These are phyloP conservation scores for Drosophila prostipennis DNA, from an alignment of 2,888 invertebrate genomes.

Conservation along the genomic window DNA sequence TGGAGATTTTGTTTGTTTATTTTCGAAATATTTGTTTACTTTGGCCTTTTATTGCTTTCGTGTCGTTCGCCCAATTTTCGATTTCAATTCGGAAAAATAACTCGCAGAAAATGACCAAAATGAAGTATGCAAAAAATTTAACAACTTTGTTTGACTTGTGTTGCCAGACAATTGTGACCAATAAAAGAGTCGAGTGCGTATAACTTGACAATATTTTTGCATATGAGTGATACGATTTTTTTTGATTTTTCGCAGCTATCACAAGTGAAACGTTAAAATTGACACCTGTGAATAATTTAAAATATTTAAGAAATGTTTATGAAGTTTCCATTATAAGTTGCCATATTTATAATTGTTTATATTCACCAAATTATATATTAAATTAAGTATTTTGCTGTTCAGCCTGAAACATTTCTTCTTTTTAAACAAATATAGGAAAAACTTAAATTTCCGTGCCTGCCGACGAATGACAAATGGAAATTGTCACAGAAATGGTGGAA, in stretches of 20 bases:
- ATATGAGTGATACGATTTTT: conserved; percentile 13
- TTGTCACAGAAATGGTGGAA: not conserved
- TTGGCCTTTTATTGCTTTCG: conserved; percentile 21
- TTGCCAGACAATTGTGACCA: conserved; percentile 17
- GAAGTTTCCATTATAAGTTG: too few relatives aligned
- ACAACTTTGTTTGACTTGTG: conserved; percentile 40
- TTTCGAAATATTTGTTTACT: conserved; percentile 15
- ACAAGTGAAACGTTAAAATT: not conserved
- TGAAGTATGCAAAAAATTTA: conserved; percentile 24
- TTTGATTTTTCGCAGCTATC: conserved; percentile 2
- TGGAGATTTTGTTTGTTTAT: conserved; percentile 8
- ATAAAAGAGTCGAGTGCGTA: conserved; percentile 28
- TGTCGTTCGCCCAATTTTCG: conserved; percentile 26
- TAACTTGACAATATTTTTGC: conserved; percentile 11
- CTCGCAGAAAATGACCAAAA: conserved; percentile 30
- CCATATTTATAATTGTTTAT: too few relatives aligned
- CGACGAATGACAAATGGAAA: not conserved
- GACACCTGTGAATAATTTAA: too few relatives aligned
- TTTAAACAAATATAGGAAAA: not conserved
- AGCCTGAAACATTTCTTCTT: not conserved
- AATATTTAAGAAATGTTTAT: too few relatives aligned
- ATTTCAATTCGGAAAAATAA: conserved; percentile 27
- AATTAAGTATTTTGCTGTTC: too few relatives aligned
- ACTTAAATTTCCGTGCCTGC: not conserved
- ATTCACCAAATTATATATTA: too few relatives aligned